Conservation (phyloP, 2,113 vertebrate genomes). For the Pandion haliaetus region DNA sequence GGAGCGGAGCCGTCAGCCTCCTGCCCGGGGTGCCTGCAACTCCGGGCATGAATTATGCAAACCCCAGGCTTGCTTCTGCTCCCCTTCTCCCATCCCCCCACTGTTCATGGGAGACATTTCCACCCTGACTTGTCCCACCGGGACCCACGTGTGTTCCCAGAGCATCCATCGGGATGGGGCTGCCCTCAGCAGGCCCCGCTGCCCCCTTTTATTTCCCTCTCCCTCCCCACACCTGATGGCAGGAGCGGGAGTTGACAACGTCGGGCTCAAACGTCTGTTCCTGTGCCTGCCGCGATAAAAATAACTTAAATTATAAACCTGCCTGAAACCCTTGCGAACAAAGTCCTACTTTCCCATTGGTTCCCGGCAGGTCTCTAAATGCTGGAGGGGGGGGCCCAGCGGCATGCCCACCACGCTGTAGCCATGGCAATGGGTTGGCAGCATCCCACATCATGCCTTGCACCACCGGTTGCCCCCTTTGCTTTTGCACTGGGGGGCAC, state of each 20-base stretch:
- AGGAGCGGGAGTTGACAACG: background rate
- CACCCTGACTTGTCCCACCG: background rate
- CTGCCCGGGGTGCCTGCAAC: too few species aligned
- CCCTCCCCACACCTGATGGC: background rate
- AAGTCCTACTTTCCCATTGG: constrained; percentile 57
- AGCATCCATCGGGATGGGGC: background rate
- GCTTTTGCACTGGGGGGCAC: background rate
- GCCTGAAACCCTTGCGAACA: constrained; percentile 19
- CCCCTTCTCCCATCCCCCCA: background rate
- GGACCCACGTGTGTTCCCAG: background rate
- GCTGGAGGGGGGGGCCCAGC: background rate
- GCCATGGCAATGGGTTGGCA: constrained; percentile 33
- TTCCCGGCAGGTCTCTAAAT: background rate
- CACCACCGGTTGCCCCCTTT: background rate
- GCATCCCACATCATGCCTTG: background rate
- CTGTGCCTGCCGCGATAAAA: constrained; percentile 44
- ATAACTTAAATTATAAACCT: constrained; percentile 50
- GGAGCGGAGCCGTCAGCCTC: too few species aligned
- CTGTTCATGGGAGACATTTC: background rate
- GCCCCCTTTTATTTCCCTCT: background rate
- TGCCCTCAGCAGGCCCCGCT: background rate
- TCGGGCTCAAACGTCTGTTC: background rate
- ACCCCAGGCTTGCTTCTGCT: background rate
- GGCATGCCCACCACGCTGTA: background rate
- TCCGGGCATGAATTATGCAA: too few species aligned